These are phyloP conservation scores for Tiliqua scincoides DNA, from an alignment of 2,113 vertebrate species.

Conservation along the genomic window DNA sequence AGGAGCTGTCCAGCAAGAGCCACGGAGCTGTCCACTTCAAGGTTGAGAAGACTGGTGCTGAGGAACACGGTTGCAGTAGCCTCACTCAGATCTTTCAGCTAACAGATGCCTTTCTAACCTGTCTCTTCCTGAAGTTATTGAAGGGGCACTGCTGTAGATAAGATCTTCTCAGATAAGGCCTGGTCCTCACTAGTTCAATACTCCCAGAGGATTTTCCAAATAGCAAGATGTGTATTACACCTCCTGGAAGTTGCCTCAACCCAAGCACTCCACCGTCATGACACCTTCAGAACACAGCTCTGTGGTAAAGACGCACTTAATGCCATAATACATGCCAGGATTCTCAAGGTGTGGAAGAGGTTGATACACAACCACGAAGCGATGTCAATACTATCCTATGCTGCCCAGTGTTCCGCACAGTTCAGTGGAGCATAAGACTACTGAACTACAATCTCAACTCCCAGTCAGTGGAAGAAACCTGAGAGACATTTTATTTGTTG, in stretches of 20 bases:
- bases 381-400: not conserved
- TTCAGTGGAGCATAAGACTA: not conserved
- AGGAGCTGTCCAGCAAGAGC: constrained; percentile 21
- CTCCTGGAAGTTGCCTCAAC: not conserved
- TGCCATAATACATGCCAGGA: not conserved
- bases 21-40: constrained; percentile 5
- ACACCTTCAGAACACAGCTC: not conserved
- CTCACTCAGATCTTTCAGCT: not conserved
- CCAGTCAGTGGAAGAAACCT: not conserved
- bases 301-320: not conserved
- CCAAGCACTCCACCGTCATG: not conserved
- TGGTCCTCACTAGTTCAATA: not conserved
- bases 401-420: too few relatives aligned
- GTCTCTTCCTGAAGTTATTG: not conserved
- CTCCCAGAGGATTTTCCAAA: not conserved
- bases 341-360: not conserved
- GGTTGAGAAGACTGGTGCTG: not conserved
- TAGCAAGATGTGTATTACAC: too few relatives aligned
- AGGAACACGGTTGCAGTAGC: not conserved
- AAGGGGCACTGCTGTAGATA: not conserved
- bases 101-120: not conserved
- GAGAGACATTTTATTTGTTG: not conserved
- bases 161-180: too few relatives aligned
- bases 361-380: too few relatives aligned
- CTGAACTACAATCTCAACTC: not conserved